Evolutionary conservation across 1,140 invertebrate genomes (phyloP).

Genomic region (Papilio polytes): DNA sequence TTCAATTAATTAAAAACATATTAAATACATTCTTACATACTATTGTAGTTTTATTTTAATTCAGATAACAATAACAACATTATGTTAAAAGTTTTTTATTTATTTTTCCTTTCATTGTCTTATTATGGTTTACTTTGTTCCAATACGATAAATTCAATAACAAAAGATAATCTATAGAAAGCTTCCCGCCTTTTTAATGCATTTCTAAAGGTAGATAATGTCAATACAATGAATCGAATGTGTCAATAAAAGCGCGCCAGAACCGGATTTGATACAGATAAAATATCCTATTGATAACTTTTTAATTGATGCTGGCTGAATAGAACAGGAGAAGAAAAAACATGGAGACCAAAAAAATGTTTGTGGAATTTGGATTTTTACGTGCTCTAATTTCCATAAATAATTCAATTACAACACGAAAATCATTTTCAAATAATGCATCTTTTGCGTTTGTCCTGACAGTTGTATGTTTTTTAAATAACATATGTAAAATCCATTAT

Average conservation of each 20-base stretch:
- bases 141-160: neutral
- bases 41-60: too few relatives aligned
- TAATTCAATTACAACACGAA: too few relatives aligned
- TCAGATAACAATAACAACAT: too few relatives aligned
- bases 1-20: too few relatives aligned
- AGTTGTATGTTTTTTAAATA: too few relatives aligned
- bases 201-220: constrained; percentile 26
- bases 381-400: neutral
- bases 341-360: neutral
- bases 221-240: neutral
- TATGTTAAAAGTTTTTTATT: neutral
- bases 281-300: constrained; percentile 1
- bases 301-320: constrained; percentile 19
- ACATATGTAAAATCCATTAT: neutral
- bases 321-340: neutral
- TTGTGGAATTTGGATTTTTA: neutral
- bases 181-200: constrained; percentile 22
- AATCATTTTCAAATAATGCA: too few relatives aligned
- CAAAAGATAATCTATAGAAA: constrained; percentile 7
- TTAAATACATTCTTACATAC: too few relatives aligned
- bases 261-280: constrained; percentile 6
- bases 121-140: neutral
- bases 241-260: constrained; percentile 13
- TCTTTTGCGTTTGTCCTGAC: too few relatives aligned
- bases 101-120: constrained; percentile 12